Conservation (phyloP, 2,888 invertebrate genomes). For the Dolomedes plantarius region DNA sequence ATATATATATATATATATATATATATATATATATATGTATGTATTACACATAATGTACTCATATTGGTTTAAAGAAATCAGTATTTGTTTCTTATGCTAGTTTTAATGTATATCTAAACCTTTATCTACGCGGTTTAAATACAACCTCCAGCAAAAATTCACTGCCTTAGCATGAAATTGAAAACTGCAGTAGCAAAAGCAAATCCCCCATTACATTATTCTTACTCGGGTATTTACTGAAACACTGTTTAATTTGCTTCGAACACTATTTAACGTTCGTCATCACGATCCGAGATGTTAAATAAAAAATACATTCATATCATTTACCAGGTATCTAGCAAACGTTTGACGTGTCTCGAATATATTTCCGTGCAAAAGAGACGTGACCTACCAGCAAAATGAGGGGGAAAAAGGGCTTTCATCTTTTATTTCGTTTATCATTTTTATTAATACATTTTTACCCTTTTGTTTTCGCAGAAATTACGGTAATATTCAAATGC, state of each 20-base stretch:
- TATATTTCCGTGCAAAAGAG: not conserved
- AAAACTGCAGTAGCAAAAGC: not conserved
- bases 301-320: constrained; percentile 18
- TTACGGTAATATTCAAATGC: not conserved
- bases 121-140: too few species aligned
- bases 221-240: not conserved
- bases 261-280: constrained; percentile 7
- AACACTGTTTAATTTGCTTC: constrained; percentile 9
- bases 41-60: too few species aligned
- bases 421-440: not conserved
- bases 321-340: constrained; percentile 14
- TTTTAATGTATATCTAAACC: too few species aligned
- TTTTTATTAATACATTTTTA: not conserved
- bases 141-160: too few species aligned
- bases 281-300: not conserved
- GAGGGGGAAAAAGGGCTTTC: not conserved
- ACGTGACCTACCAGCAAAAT: not conserved
- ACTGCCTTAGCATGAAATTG: too few species aligned
- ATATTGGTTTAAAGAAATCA: too few species aligned
- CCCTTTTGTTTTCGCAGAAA: not conserved
- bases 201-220: constrained; percentile 3
- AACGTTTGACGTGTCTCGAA: constrained; percentile 11
- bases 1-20: too few species aligned
- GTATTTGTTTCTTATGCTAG: too few species aligned
- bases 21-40: too few species aligned